Evolutionary conservation across 1,140 invertebrate species (phyloP).

Genomic region (Dendrolimus kikuchii): DNA sequence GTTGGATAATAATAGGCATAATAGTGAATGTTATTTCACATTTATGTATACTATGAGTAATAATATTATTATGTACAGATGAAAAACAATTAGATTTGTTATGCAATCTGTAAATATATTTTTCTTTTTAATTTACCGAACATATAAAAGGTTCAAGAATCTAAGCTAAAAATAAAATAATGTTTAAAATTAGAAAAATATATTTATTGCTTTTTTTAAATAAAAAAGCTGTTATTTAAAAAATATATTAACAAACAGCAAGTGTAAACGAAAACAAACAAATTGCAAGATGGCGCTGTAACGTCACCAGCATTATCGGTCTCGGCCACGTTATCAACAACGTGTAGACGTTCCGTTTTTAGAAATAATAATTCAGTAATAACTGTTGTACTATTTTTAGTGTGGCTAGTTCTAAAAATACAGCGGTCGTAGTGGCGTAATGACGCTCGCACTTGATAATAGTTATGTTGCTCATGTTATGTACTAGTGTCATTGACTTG

Average conservation of each 20-base stretch:
- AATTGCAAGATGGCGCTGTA: slow-evolving; percentile 38
- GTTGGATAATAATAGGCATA: no score
- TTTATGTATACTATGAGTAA: no score
- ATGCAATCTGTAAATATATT: no score
- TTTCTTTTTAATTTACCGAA: no score
- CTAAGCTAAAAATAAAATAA: no score
- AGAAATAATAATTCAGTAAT: slow-evolving; percentile 72
- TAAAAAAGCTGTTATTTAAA: background rate
- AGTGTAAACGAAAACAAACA: slow-evolving; percentile 36
- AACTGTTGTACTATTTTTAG: slow-evolving; percentile 69
- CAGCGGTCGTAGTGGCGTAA: slow-evolving; percentile 42
- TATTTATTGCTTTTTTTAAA: no score
- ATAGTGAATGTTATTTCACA: no score
- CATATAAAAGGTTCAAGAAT: no score
- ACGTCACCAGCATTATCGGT: slow-evolving; percentile 60
- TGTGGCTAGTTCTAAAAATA: slow-evolving; percentile 69
- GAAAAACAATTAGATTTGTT: no score
- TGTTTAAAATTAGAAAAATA: no score
- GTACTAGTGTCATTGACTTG: slow-evolving; percentile 60
- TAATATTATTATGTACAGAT: no score
- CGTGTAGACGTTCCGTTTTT: slow-evolving; percentile 68
- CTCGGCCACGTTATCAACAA: slow-evolving; percentile 55
- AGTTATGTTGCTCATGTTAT: slow-evolving; percentile 59
- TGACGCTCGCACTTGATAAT: slow-evolving; percentile 64
- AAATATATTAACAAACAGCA: slow-evolving; percentile 15